Conservation (phyloP, 2,113 vertebrate genomes). For the Sardina pilchardus region DNA sequence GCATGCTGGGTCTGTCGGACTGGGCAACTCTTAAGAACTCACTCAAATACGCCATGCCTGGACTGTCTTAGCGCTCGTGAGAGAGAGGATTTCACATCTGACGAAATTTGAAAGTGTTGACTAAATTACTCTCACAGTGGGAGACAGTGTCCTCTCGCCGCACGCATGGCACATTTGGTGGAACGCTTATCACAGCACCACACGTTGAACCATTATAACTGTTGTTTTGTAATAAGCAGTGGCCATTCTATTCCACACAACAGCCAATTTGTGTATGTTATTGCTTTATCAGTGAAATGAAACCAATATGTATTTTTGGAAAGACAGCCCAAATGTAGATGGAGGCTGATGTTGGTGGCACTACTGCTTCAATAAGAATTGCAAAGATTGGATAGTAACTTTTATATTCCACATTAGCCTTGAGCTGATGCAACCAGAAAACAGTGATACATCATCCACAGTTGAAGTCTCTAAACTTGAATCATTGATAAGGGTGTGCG, state of each 20-base stretch:
- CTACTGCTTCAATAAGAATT: neutral
- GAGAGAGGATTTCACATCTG: neutral
- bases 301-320: neutral
- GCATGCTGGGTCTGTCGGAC: constrained; percentile 66
- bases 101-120: neutral
- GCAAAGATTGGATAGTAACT: neutral
- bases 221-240: neutral
- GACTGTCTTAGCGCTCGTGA: neutral
- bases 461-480: neutral
- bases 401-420: neutral
- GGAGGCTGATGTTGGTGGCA: neutral
- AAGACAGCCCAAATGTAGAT: neutral
- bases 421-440: neutral
- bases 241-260: neutral
- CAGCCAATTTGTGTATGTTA: neutral
- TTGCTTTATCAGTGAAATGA: neutral
- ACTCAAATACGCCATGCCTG: neutral
- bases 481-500: neutral
- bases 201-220: neutral
- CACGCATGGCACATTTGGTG: neutral
- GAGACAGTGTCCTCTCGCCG: neutral
- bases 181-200: neutral
- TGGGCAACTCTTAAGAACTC: neutral
- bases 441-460: neutral
- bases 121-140: neutral